A percentile compares a stretch with the other conserved stretches of the same genome.
phyloP scores from a whole-genome alignment of 2,113 vertebrate genomes.

The Carassius auratus region DNA sequence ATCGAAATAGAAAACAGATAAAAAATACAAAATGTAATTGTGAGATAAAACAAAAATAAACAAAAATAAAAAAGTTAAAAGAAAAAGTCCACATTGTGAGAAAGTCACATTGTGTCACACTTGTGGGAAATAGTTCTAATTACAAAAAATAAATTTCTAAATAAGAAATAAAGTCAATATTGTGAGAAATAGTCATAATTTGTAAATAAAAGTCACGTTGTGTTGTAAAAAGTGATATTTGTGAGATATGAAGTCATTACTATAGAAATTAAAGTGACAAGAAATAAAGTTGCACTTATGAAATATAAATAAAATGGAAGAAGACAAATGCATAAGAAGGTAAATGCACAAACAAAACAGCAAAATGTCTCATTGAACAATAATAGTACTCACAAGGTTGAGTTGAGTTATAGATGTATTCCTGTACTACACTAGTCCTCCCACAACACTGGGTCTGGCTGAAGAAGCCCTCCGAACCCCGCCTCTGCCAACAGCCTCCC shows the following conservation, averaged over 20 bases:
- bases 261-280: neutral
- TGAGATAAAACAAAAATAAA: neutral
- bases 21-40: neutral
- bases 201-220: neutral
- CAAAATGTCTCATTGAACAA: neutral
- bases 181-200: neutral
- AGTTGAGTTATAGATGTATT: neutral
- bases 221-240: neutral
- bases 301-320: neutral
- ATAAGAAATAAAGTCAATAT: neutral
- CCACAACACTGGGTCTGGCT: neutral
- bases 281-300: neutral
- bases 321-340: neutral
- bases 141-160: neutral
- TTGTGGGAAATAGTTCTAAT: neutral
- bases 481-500: neutral
- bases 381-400: neutral
- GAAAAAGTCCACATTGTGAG: neutral
- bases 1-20: neutral
- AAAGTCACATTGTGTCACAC: neutral
- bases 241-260: neutral
- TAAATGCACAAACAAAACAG: neutral
- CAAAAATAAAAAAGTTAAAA: neutral
- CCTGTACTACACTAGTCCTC: neutral
- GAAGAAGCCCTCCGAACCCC: neutral